phyloP scores from a whole-genome alignment of 1,140 invertebrate species.

The Popillia japonica region DNA sequence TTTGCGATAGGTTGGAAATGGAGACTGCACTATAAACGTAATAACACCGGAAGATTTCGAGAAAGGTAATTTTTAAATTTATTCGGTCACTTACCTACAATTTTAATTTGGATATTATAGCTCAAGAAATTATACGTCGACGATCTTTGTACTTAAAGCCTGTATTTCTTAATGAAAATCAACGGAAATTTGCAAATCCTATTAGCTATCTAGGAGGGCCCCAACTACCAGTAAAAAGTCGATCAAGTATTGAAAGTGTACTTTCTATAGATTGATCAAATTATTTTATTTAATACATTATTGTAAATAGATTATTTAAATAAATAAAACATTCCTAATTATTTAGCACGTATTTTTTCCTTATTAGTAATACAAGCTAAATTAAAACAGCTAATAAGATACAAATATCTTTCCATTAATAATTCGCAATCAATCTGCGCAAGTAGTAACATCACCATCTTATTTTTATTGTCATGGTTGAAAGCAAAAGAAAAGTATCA shows the following conservation, averaged over 20 bases:
- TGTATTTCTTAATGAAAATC: conserved; percentile 64
- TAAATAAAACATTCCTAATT: not conserved
- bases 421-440: too few species aligned
- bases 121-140: conserved; percentile 34
- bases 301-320: not conserved
- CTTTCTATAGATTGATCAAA: conserved; percentile 71
- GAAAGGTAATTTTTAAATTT: not conserved
- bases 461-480: too few species aligned
- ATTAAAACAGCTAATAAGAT: too few species aligned
- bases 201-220: conserved; percentile 77
- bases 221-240: conserved; percentile 63
- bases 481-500: too few species aligned
- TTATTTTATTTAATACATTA: conserved; percentile 15
- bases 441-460: too few species aligned
- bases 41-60: conserved; percentile 10
- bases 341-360: too few species aligned
- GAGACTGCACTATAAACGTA: not conserved
- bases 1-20: conserved; percentile 25
- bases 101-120: conserved; percentile 36
- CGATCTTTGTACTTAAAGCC: conserved; percentile 54
- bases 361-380: too few species aligned
- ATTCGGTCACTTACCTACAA: not conserved
- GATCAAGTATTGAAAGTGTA: conserved; percentile 73
- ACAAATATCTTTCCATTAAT: too few species aligned
- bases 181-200: conserved; percentile 72